Evolutionary conservation across 1,140 invertebrate genomes (phyloP).

Genomic region (Rhopalosiphum padi): DNA sequence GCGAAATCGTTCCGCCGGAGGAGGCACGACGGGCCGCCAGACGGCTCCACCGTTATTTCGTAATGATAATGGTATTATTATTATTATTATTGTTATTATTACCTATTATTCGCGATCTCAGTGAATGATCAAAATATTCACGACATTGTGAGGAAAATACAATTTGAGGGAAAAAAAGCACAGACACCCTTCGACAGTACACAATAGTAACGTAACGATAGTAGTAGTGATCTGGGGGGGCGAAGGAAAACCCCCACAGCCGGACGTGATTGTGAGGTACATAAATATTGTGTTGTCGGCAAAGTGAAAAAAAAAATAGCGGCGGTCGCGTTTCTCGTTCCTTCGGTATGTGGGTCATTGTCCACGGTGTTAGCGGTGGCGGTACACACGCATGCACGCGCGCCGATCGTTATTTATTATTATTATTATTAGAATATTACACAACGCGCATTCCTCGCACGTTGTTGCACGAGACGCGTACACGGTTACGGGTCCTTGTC

Average conservation of each 20-base stretch:
- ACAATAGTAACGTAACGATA: neutral
- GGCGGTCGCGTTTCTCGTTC: neutral
- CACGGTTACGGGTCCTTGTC: neutral
- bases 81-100: neutral
- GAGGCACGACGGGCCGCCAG: conserved; percentile 7
- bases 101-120: neutral
- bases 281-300: neutral
- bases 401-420: neutral
- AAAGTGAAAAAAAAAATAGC: conserved; percentile 27
- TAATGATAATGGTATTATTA: neutral
- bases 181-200: neutral
- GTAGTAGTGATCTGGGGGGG: neutral
- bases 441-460: conserved; percentile 47
- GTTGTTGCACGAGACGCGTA: neutral
- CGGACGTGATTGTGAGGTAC: neutral
- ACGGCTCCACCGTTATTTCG: neutral
- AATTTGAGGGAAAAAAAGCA: neutral
- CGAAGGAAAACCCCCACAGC: neutral
- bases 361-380: neutral
- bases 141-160: neutral
- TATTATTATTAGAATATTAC: conserved; percentile 34
- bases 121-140: neutral
- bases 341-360: conserved; percentile 53
- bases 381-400: neutral
- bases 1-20: neutral